These are phyloP conservation scores for Serranus cabrilla DNA, from an alignment of 2,797 vertebrate species.

Conservation along the genomic window DNA sequence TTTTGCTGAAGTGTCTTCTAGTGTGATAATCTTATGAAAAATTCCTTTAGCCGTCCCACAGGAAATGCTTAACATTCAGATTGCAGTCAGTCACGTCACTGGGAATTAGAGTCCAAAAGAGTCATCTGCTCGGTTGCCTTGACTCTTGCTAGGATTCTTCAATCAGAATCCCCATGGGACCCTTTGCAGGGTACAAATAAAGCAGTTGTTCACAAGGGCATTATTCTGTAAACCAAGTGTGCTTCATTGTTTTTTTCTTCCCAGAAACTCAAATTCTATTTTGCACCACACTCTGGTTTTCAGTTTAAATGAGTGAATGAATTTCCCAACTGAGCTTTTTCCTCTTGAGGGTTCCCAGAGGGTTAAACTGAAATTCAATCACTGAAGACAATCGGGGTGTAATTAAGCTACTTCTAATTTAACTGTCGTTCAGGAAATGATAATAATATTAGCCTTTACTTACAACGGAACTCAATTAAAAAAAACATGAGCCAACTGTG, in stretches of 20 bases:
- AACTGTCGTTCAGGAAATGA: constrained; percentile 71
- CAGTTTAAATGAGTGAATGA: constrained; percentile 37
- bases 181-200: constrained; percentile 15
- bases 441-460: constrained; percentile 74
- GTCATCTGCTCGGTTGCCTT: constrained; percentile 28
- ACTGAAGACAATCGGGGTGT: constrained; percentile 73
- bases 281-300: constrained; percentile 29
- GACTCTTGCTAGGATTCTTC: constrained; percentile 29
- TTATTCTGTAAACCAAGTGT: constrained; percentile 17
- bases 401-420: constrained; percentile 81
- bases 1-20: constrained; percentile 17
- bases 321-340: constrained; percentile 49
- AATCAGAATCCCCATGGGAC: constrained; percentile 26
- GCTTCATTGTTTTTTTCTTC: constrained; percentile 5
- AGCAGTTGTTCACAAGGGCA: constrained; percentile 23
- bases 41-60: constrained; percentile 22
- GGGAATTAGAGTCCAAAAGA: constrained; percentile 43
- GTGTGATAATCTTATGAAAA: constrained; percentile 38
- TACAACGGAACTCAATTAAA: constrained; percentile 69
- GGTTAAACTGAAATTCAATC: constrained; percentile 75
- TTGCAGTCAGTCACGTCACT: constrained; percentile 45
- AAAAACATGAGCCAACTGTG: constrained; percentile 43
- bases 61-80: constrained; percentile 45
- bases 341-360: constrained; percentile 50
- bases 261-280: constrained; percentile 28